Conservation (phyloP, 2,888 invertebrate genomes). For the Eristalis tenax region DNA sequence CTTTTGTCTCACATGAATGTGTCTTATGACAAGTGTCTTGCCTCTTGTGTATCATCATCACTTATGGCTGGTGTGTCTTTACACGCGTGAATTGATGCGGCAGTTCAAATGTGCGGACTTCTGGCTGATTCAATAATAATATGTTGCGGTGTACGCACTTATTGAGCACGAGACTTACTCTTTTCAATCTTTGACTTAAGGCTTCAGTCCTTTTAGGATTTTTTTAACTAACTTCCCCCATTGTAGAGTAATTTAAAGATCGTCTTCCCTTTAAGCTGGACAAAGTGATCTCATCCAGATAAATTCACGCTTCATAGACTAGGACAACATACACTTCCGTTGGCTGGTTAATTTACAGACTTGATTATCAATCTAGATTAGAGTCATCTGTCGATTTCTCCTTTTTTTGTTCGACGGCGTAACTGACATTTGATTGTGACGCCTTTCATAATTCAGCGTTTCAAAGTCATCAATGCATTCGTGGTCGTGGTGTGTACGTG, state of each 20-base stretch:
- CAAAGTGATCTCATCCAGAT: background rate
- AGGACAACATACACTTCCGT: background rate
- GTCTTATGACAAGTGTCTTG: background rate
- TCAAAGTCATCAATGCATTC: conserved; percentile 10
- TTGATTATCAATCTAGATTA: conserved; percentile 58
- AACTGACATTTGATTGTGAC: conserved; percentile 23
- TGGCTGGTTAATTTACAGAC: conserved; percentile 19
- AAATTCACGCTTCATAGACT: background rate
- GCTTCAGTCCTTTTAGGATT: background rate
- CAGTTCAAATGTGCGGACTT: conserved; percentile 3
- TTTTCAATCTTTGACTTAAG: background rate
- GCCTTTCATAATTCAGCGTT: conserved; percentile 16
- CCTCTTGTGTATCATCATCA: background rate
- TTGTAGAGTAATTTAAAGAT: too few species aligned
- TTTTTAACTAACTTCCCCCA: too few species aligned
- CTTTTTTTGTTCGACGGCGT: background rate
- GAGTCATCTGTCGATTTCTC: conserved; percentile 56
- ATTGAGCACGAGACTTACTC: background rate
- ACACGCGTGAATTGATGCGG: conserved; percentile 20
- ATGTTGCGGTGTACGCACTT: conserved; percentile 42
- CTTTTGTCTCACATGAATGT: background rate
- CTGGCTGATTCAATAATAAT: conserved; percentile 57
- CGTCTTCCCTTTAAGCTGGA: too few species aligned
- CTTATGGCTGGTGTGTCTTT: background rate
- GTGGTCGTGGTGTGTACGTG: background rate